Base-by-base conservation (phyloP, 1,140 invertebrate genomes). In the Drosophila seguyi region DNA sequence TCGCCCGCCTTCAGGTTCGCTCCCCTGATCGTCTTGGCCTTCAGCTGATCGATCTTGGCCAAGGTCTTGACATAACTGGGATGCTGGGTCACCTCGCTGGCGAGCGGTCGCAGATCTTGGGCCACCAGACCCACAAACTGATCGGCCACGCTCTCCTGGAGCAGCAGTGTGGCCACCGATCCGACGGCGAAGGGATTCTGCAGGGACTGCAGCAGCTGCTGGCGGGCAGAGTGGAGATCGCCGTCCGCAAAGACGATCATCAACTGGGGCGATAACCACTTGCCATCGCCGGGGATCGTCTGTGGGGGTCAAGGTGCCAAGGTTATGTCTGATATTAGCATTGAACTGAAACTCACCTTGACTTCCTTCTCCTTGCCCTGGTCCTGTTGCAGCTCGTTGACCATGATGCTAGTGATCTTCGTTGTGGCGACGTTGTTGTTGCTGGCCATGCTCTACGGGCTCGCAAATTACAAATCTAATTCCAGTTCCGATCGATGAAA, bases 231-330 rank as follows among this genome's bases (percentile, higher is more conserved):
- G 36, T 92, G 79, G 1, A 91, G 7, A 56, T 92, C 91, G 5
- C 77, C 86, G 18, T 52, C 73, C n/a, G 79, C 86, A 47, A 72
- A 90, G 1, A 92, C 31, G 1, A 92, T 82, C 77, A 92, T 73
- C 42, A 87, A n/a, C 6, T 29, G 47, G 1, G 22, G 56, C 13
- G 34, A 29, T 31, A 22, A 31, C 42, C 36, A 55, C 25, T 42
- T n/a, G 29, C 60, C 27, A 4, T 38, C 53, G 36, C 41, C 36
- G 5, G 45, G 11, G 22, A 48, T 18, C 16, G 59, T 22, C 85
- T 34, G 65, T 53, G 38, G 8, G 25, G 14, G 25, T 27, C 14
- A 34, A 11, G 16, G 45, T 42, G 29, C 56, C 45, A 66, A 81
- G 48, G 67, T 66, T 81, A 72, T 41, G 73, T 41, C 55, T n/a